phyloP scores from a whole-genome alignment of 2,797 vertebrate species.

The Lindbergichthys nudifrons region DNA sequence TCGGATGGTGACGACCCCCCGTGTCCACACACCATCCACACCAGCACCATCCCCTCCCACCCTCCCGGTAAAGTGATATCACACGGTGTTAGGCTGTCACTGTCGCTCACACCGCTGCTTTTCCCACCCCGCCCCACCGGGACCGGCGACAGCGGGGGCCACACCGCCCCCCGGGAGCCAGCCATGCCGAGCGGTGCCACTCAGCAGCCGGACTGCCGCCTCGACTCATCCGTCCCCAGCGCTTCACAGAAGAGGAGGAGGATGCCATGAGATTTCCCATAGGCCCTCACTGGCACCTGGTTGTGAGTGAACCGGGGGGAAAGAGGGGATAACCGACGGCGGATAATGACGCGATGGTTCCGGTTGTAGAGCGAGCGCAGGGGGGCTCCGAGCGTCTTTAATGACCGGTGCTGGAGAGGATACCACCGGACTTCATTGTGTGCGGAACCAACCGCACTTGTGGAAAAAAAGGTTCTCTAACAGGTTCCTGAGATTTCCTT shows the following conservation, averaged over 20 bases:
- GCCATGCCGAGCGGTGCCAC: slow-evolving; percentile 55
- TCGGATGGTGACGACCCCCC: slow-evolving; percentile 12
- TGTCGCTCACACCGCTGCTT: slow-evolving; percentile 21
- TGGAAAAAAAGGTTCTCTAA: slow-evolving; percentile 31
- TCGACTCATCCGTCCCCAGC: slow-evolving; percentile 39
- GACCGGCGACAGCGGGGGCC: slow-evolving; percentile 48
- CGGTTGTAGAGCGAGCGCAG: slow-evolving; percentile 42
- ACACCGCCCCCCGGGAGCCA: slow-evolving; percentile 37
- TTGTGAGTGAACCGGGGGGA: slow-evolving; percentile 45
- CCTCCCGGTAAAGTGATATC: slow-evolving; percentile 41
- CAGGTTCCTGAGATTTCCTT: slow-evolving; percentile 51
- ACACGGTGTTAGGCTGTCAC: slow-evolving; percentile 25
- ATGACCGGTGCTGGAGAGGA: slow-evolving; percentile 40
- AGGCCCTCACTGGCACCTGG: slow-evolving; percentile 54
- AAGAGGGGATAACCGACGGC: slow-evolving; percentile 24
- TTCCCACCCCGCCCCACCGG: slow-evolving; percentile 60
- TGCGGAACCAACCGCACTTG: slow-evolving; percentile 23
- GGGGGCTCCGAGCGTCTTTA: slow-evolving; percentile 50
- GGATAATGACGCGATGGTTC: slow-evolving; percentile 65
- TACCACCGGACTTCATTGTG: slow-evolving; percentile 31
- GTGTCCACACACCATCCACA: neutral
- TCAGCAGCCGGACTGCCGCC: slow-evolving; percentile 48
- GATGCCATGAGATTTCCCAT: slow-evolving; percentile 56
- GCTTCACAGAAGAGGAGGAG: slow-evolving; percentile 20
- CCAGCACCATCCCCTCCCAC: neutral